Evolutionary conservation across 2,113 vertebrate genomes (phyloP).

Genomic region (Bos indicus): DNA sequence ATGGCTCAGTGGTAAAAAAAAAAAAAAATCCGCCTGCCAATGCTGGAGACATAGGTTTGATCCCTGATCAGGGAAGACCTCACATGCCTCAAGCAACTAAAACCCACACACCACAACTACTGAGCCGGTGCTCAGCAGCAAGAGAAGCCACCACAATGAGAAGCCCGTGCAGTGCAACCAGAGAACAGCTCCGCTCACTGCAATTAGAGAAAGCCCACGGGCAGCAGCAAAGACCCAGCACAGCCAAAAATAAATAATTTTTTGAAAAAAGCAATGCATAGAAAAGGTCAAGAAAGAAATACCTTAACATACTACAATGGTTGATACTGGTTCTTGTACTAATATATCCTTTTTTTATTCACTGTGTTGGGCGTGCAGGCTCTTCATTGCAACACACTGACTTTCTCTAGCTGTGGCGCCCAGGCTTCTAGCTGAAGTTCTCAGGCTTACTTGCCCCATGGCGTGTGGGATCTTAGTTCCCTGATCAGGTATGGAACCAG

Average conservation of each 20-base stretch:
- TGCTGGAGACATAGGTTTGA: not conserved
- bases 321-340: not conserved
- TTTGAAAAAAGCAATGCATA: not conserved
- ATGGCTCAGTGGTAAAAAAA: not conserved
- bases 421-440: not conserved
- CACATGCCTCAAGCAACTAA: not conserved
- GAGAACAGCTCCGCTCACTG: not conserved
- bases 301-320: not conserved
- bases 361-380: not conserved
- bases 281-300: not conserved
- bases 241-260: not conserved
- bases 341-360: not conserved
- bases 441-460: not conserved
- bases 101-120: not conserved
- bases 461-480: not conserved
- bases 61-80: not conserved
- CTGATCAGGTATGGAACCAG: not conserved
- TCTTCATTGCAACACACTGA: not conserved
- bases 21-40: not conserved
- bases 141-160: not conserved
- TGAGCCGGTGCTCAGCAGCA: not conserved
- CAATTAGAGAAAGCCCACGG: not conserved
- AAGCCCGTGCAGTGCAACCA: fast-evolving
- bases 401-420: not conserved
- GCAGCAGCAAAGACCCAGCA: not conserved